Conservation (phyloP, 2,113 vertebrate genomes). For the Phrynocephalus versicolor region DNA sequence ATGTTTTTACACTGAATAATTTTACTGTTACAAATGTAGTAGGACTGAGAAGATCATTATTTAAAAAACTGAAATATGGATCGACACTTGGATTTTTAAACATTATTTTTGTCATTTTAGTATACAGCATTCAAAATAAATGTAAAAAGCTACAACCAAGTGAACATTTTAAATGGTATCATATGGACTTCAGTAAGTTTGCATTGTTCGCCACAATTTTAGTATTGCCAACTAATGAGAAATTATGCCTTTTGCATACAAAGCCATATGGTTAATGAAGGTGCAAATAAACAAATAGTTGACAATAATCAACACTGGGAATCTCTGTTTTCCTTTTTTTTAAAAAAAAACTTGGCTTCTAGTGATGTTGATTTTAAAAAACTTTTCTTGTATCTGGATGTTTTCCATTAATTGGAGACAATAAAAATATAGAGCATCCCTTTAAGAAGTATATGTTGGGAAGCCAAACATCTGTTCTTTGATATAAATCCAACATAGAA, state of each 20-base stretch:
- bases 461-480: neutral
- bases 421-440: neutral
- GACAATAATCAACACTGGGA: neutral
- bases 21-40: neutral
- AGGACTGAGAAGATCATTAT: neutral
- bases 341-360: neutral
- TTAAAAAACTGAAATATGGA: neutral
- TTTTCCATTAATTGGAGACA: conserved; percentile 46
- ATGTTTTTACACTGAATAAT: neutral
- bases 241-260: neutral
- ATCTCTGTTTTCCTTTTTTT: neutral
- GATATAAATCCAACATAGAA: neutral
- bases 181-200: neutral
- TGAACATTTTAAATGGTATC: neutral
- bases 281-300: neutral
- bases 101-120: neutral
- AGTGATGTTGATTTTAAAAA: neutral
- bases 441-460: neutral
- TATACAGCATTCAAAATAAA: neutral
- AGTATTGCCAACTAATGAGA: neutral
- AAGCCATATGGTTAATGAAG: neutral
- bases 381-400: conserved; percentile 33
- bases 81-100: neutral
- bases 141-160: neutral
- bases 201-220: neutral